Base-by-base conservation (phyloP, 2,888 invertebrate species). In the Epistrophella euchroma region DNA sequence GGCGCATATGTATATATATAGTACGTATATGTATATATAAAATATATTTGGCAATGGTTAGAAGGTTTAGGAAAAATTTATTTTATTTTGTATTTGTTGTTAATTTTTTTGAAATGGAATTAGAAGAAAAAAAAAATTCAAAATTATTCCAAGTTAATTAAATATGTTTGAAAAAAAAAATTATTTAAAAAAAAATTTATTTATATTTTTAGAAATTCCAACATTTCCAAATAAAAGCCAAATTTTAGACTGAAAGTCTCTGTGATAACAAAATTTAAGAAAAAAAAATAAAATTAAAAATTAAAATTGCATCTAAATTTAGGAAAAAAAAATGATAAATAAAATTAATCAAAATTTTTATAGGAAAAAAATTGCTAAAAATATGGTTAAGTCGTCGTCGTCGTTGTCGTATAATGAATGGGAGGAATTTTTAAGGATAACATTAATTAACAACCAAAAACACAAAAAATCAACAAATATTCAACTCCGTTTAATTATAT, bases 191-290 rank as follows among this genome's bases (percentile, higher is more conserved):
- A 89, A 90, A 7, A 7, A 89, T 89, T 89, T 90, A 17, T 28
- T 50, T 89, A 90, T 89, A 88, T 88, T 58, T 90, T 89, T 89
- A 89, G 88, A 73, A 84, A 73, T 74, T 80, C 84, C 88, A 74
- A 68, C 87, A 87, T 87, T 87, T 87, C 83, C 88, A 86, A 86
- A 88, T 87, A 82, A 85, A 82, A 88, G 85, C 79, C 88, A 86
- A 85, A 88, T 82, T 84, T 88, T 88, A 83, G 88, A 89, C 89
- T 89, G 90, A 90, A 89, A 90, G 89, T 86, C 81, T 80, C 85
- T 81, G 85, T 85, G 88, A 88, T 78, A 86, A 86, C 81, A 75
- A 85, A 86, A 88, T 84, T 85, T 74, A 84, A 77, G 79, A 62
- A 83, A 76, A 88, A 68, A 55, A 68, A 55, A 45, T 62, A 64